phyloP scores from a whole-genome alignment of 2,113 vertebrate genomes.

The Beaufortia kweichowensis region DNA sequence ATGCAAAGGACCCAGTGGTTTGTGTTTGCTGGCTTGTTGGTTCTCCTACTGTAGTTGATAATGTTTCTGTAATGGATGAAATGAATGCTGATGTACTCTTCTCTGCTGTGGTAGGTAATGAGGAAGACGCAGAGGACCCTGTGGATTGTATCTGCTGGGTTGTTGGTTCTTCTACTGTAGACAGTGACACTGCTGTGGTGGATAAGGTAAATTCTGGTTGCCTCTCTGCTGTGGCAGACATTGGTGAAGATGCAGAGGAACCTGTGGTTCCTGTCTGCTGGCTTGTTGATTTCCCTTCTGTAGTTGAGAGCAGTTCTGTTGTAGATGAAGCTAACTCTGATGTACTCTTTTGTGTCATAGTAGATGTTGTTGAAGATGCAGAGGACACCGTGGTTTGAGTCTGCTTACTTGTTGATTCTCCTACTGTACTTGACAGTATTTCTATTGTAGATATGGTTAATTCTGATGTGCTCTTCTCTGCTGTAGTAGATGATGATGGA shows the following conservation, averaged over 20 bases:
- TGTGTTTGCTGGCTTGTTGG: not conserved
- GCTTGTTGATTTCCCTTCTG: not conserved
- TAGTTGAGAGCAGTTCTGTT: not conserved
- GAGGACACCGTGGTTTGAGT: not conserved
- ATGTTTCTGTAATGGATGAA: not conserved
- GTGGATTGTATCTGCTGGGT: no score
- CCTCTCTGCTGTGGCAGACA: not conserved
- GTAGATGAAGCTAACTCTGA: not conserved
- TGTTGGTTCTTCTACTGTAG: no score
- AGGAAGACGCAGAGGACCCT: no score
- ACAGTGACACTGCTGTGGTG: no score
- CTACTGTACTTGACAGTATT: not conserved
- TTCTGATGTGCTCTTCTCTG: not conserved
- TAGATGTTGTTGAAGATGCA: not conserved
- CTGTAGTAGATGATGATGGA: not conserved
- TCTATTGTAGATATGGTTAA: not conserved
- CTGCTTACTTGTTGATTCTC: not conserved
- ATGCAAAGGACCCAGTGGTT: no score
- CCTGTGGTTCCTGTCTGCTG: not conserved
- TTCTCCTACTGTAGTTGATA: no score
- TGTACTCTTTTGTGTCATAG: not conserved
- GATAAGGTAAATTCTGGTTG: not conserved
- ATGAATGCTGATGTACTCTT: not conserved
- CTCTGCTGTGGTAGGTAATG: not conserved
- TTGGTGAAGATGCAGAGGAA: no score